phyloP scores from a whole-genome alignment of 1,140 invertebrate genomes.

The Gonatopus flavifemur region DNA sequence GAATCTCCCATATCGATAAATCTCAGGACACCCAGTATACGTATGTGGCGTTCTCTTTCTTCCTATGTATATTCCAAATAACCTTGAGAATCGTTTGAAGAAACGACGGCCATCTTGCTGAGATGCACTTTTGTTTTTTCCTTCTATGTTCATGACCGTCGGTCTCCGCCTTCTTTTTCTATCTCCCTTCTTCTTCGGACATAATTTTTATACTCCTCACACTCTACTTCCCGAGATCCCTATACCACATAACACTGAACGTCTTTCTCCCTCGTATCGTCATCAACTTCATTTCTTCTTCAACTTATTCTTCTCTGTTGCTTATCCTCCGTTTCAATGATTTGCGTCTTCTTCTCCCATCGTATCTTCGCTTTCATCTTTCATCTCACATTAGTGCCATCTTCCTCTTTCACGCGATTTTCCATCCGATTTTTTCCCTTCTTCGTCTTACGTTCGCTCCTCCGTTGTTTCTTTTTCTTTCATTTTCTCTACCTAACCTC shows the following conservation, averaged over 20 bases:
- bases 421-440: slow-evolving; percentile 5
- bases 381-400: background rate
- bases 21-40: too few relatives aligned
- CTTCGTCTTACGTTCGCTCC: slow-evolving; percentile 2
- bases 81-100: slow-evolving; percentile 55
- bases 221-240: background rate
- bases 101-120: slow-evolving; percentile 52
- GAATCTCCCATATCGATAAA: too few relatives aligned
- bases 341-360: slow-evolving; percentile 7
- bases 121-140: slow-evolving; percentile 56
- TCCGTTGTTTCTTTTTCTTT: slow-evolving; percentile 6
- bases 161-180: slow-evolving; percentile 21
- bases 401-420: slow-evolving; percentile 5
- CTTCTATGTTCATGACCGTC: slow-evolving; percentile 38
- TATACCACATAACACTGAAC: background rate
- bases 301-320: too few relatives aligned
- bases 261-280: background rate
- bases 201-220: background rate
- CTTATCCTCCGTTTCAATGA: slow-evolving; percentile 10
- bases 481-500: background rate
- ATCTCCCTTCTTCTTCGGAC: slow-evolving; percentile 14
- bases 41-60: too few relatives aligned
- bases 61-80: slow-evolving; percentile 34
- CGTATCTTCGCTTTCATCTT: slow-evolving; percentile 2
- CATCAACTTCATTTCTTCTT: background rate